A percentile compares a stretch with the other conserved stretches of the same genome.
These are phyloP conservation scores for Lasioglossum marginatum DNA, from an alignment of 2,888 invertebrate species.

Conservation along the genomic window DNA sequence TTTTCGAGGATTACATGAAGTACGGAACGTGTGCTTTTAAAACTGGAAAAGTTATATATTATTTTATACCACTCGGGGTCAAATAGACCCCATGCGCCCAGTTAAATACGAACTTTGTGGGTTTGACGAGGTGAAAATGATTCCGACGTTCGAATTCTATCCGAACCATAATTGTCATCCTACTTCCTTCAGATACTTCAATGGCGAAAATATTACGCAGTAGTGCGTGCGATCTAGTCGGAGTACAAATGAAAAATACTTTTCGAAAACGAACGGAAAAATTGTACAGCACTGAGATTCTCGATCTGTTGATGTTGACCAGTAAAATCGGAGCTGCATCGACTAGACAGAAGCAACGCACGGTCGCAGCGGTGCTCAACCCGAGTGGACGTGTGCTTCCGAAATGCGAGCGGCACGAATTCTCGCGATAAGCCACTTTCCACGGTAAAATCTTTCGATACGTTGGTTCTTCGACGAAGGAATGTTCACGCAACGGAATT, in stretches of 20 bases:
- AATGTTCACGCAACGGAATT: background rate
- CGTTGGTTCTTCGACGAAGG: background rate
- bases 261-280: background rate
- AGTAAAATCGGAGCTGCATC: slow-evolving; percentile 49
- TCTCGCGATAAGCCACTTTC: background rate
- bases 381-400: background rate
- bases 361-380: slow-evolving; percentile 56
- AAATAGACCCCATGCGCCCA: too few species aligned
- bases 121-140: too few species aligned
- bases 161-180: too few species aligned
- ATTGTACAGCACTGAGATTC: background rate
- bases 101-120: too few species aligned
- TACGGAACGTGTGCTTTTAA: too few species aligned
- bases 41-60: too few species aligned
- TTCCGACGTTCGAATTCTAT: too few species aligned
- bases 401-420: background rate
- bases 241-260: background rate
- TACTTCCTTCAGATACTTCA: background rate
- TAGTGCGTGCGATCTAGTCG: background rate
- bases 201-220: background rate
- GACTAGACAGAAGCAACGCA: slow-evolving; percentile 49
- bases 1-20: too few species aligned
- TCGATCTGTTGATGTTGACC: slow-evolving; percentile 44
- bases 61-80: too few species aligned
- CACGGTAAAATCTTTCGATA: background rate